These are phyloP conservation scores for Anguilla japonica DNA, from an alignment of 2,113 vertebrate species.

Conservation along the genomic window DNA sequence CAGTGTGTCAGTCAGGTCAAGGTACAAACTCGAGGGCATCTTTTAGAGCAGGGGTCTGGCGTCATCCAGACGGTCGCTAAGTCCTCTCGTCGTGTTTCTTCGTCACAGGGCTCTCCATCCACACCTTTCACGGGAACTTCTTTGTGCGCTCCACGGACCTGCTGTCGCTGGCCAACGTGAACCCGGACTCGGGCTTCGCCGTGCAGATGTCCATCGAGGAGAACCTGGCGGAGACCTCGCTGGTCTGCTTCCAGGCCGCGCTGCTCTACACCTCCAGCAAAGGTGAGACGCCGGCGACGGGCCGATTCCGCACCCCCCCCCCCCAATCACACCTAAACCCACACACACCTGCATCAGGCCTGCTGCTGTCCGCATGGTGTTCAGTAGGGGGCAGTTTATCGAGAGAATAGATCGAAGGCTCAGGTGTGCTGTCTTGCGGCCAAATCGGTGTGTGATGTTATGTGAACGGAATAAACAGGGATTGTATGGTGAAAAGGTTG, in stretches of 20 bases:
- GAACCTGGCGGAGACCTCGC: conserved; percentile 85
- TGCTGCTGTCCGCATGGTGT: too few relatives aligned
- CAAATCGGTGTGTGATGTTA: neutral
- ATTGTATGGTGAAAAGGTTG: neutral
- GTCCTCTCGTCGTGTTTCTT: neutral
- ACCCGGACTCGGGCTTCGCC: conserved; percentile 95
- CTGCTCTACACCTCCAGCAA: conserved; percentile 96
- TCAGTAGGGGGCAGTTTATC: too few relatives aligned
- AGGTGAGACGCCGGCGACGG: conserved; percentile 67
- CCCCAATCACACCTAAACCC: too few relatives aligned
- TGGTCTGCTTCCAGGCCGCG: conserved; percentile 95
- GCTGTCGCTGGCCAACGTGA: conserved; percentile 93
- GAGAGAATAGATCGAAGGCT: too few relatives aligned
- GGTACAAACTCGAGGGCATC: too few relatives aligned
- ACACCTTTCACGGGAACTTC: conserved; percentile 98
- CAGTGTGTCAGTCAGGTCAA: too few relatives aligned
- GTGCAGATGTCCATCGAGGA: conserved; percentile 97
- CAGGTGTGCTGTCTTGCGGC: too few relatives aligned
- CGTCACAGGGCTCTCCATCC: conserved; percentile 90
- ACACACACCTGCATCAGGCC: too few relatives aligned
- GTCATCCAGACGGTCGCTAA: neutral
- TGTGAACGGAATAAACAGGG: neutral
- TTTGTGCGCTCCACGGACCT: conserved; percentile 97
- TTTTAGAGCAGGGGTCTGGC: too few relatives aligned
- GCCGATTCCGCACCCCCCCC: too few relatives aligned